phyloP scores from a whole-genome alignment of 2,113 vertebrate species.

The mouse (Mus musculus) region GRCm39 chr12:16434501-16435000 shows the following conservation, averaged over 20 bases:
- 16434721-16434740: background rate
- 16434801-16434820: background rate
- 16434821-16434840: background rate
- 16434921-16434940: background rate
- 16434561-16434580: constrained; percentile 29
- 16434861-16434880: background rate
- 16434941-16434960: background rate
- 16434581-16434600: constrained; percentile 14
- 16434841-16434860: background rate
- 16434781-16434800: background rate
- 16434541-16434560: constrained; percentile 33
- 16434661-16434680: background rate
- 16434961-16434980: background rate
- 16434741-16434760: background rate
- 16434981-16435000: background rate
- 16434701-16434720: background rate
- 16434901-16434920: background rate
- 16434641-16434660: constrained; percentile 53
- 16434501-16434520: background rate
- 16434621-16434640: constrained; percentile 66
- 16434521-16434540: background rate
- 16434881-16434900: background rate
- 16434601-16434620: constrained; percentile 48
- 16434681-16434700: background rate
- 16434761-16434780: background rate